A percentile compares a stretch with the other conserved stretches of the same genome.
Conservation (phyloP, 2,113 vertebrate genomes). For the Syngnathoides biaculeatus region DNA sequence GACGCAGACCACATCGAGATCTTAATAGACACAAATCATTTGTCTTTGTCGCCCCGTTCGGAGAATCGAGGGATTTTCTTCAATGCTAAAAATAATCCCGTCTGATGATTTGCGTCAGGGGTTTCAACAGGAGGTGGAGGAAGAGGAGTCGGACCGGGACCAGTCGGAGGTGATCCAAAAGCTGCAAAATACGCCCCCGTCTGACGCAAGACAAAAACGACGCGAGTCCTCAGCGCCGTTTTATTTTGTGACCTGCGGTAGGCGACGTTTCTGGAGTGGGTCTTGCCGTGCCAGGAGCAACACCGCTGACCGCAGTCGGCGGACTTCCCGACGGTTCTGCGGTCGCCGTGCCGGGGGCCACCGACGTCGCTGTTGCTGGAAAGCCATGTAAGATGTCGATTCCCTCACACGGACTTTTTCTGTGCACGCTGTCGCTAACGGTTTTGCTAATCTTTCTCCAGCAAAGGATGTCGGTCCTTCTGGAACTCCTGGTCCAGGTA, state of each 20-base stretch:
- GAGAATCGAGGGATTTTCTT: not conserved
- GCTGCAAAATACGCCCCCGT: slow-evolving; percentile 53
- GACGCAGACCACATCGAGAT: not conserved
- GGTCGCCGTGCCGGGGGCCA: slow-evolving; percentile 48
- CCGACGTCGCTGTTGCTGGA: slow-evolving; percentile 34
- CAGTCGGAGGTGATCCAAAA: slow-evolving; percentile 34
- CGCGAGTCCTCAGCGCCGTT: not conserved
- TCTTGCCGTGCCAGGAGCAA: slow-evolving; percentile 49
- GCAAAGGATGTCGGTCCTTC: slow-evolving; percentile 45
- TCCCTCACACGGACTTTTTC: not conserved
- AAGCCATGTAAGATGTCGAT: slow-evolving; percentile 53
- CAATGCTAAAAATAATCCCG: not conserved
- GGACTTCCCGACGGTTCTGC: slow-evolving; percentile 40
- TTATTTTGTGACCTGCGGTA: not conserved
- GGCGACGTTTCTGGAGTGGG: slow-evolving; percentile 52
- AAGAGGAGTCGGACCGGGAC: slow-evolving; percentile 19
- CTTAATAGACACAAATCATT: not conserved
- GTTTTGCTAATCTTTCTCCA: slow-evolving; percentile 38
- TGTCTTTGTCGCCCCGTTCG: not conserved
- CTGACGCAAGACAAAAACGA: not conserved
- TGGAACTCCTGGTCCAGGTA: slow-evolving; percentile 68
- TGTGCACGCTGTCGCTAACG: not conserved
- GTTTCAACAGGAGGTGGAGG: not conserved
- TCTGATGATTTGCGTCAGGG: not conserved
- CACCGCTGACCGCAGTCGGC: slow-evolving; percentile 32